Percentiles rank a stretch among this genome's conserved stretches.
Conservation (phyloP, 2,113 vertebrate species). For the Alethe diademata region DNA sequence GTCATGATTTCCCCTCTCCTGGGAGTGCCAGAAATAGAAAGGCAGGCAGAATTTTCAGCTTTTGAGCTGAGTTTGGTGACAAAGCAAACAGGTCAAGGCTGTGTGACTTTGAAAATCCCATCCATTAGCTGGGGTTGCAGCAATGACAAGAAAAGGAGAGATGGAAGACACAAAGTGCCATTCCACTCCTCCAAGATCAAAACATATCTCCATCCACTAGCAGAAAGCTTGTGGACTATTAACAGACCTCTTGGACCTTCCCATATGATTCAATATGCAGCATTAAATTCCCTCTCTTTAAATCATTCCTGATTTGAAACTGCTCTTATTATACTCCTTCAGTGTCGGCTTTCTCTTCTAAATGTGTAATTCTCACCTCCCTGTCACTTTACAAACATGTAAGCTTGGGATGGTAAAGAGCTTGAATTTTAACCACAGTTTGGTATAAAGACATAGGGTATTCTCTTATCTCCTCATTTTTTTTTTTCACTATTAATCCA, state of each 20-base stretch:
- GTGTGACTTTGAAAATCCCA: slow-evolving; percentile 6
- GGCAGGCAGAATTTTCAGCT: not conserved
- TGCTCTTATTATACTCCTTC: not conserved
- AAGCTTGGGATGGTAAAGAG: not conserved
- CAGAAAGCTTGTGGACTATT: not conserved
- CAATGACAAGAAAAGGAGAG: not conserved
- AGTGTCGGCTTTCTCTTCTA: not conserved
- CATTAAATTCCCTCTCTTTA: not conserved
- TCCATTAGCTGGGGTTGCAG: not conserved
- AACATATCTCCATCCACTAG: not conserved
- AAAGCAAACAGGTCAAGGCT: slow-evolving; percentile 21
- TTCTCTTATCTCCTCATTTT: not conserved
- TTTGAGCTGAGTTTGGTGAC: not conserved
- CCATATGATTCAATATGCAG: not conserved
- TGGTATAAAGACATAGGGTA: not conserved
- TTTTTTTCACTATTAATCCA: not conserved
- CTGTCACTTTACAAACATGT: not conserved
- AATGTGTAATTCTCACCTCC: not conserved
- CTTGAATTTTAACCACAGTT: not conserved
- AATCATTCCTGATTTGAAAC: not conserved
- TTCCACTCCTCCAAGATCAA: not conserved
- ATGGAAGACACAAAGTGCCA: not conserved
- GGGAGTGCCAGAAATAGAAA: not conserved
- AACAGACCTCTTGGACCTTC: not conserved
- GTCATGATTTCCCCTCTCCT: not conserved